phyloP scores from a whole-genome alignment of 2,113 vertebrate genomes.

The Daubentonia madagascariensis region DNA sequence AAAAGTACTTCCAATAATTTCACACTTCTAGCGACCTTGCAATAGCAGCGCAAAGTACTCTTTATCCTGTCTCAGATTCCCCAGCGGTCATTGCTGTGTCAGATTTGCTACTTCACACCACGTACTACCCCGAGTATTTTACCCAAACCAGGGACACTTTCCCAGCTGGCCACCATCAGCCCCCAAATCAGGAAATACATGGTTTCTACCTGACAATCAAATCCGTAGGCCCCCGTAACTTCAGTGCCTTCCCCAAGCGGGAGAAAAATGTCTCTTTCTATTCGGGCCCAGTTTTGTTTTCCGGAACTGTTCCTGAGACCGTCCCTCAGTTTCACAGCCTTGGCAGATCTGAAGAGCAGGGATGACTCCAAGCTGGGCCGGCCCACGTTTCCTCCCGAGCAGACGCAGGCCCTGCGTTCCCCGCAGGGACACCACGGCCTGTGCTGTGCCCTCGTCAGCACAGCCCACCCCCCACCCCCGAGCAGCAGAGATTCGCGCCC shows the following conservation, averaged over 20 bases:
- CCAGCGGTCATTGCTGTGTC: neutral
- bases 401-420: neutral
- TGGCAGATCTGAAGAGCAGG: neutral
- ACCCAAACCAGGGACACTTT: neutral
- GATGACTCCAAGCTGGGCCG: neutral
- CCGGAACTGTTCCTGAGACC: neutral
- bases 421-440: neutral
- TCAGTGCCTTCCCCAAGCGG: neutral
- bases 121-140: neutral
- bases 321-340: neutral
- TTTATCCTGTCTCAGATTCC: neutral
- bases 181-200: neutral
- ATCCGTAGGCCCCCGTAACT: neutral
- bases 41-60: fast-evolving
- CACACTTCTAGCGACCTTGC: neutral
- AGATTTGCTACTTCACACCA: neutral
- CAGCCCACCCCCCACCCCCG: neutral
- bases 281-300: neutral
- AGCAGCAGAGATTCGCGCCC: neutral
- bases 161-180: neutral
- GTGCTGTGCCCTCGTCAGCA: too few relatives aligned
- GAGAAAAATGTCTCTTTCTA: neutral
- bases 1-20: neutral
- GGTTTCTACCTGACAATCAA: neutral
- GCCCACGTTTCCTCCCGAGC: neutral